Evolutionary conservation across 2,113 vertebrate species (phyloP), one percentile per base, ranked within the genome.

Genomic region (Coryphaenoides rupestris): DNA sequence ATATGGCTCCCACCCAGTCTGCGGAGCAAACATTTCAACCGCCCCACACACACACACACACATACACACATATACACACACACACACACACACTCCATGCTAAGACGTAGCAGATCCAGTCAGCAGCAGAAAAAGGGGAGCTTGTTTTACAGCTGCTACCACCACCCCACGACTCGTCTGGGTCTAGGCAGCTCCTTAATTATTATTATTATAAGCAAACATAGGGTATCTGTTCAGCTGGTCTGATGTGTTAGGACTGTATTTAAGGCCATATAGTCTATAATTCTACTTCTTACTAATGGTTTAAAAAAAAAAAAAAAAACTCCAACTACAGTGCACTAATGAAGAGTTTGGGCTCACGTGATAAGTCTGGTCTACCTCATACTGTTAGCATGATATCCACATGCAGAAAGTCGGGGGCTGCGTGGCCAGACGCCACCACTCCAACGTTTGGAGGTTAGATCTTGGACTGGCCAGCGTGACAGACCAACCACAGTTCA

Each of bases 361-460:
- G 60, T 68, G 60, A 69, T 60, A 88, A 91, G 87, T 79, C 47
- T 45, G 87, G 85, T 92, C 91, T 94, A 93, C 90, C 90, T 95
- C 92, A 63, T 55, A 13, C 66, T 63, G 22, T 70, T 53, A 19
- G 19, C 40, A 53, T 19, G 57, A 40, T 40, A 40, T 40, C 33
- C 33, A 40, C 33, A 40, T 40, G 72, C 54, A 49, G 47, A 55
- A 46, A 59, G 58, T 55, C 19, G 24, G 80, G 26, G 53, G 22
- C 21, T 21, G 54, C 21, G 5, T 21, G 54, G 54, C 21, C 7
- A 33, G 33, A 46, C 54, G 45, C 22, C 33, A 47, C 49, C 12
- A 21, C 23, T 33, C 28, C 22, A 40, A 46, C 15, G n/a, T 58
- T 19, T 19, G 40, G 49, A 47, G 21, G 6, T 40, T 40, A 40